Evolutionary conservation across 2,113 vertebrate genomes (phyloP).

Genomic region (Python bivittatus): DNA sequence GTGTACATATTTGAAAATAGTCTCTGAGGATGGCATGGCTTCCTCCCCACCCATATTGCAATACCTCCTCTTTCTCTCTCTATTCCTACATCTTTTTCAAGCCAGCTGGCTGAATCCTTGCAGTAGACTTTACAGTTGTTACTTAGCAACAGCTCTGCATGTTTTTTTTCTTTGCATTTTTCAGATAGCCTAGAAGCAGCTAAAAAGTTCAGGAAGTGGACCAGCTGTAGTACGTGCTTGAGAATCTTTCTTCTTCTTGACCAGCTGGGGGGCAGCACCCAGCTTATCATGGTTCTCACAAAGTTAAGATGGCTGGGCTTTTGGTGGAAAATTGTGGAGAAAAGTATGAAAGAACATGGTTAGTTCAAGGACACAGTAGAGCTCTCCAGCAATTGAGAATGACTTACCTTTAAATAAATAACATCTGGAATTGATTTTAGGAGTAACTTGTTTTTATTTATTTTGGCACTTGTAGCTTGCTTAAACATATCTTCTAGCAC

Average conservation of each 20-base stretch:
- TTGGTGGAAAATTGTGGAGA: not conserved
- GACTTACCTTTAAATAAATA: not conserved
- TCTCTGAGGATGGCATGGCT: not conserved
- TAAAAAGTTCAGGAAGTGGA: not conserved
- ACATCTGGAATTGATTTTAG: not conserved
- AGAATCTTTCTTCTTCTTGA: not conserved
- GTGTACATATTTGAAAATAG: not conserved
- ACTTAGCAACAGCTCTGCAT: constrained; percentile 16
- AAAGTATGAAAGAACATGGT: not conserved
- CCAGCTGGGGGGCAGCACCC: not conserved
- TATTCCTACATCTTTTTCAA: not conserved
- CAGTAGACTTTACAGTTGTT: constrained; percentile 3
- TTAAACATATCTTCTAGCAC: not conserved
- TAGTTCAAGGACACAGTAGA: not conserved
- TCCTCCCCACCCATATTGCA: not conserved
- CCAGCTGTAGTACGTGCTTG: not conserved
- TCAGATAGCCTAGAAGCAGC: constrained; percentile 5
- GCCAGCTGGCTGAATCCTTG: not conserved
- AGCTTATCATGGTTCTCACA: not conserved
- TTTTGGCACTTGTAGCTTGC: not conserved
- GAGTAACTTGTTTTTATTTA: not conserved
- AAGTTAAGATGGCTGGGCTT: not conserved
- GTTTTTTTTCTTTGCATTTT: not conserved
- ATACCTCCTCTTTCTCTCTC: not conserved
- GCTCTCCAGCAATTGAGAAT: not conserved